Percentiles rank a stretch among this genome's conserved stretches.
These are phyloP conservation scores for Clarias fuscus DNA, from an alignment of 2,797 vertebrate genomes.

Conservation along the genomic window DNA sequence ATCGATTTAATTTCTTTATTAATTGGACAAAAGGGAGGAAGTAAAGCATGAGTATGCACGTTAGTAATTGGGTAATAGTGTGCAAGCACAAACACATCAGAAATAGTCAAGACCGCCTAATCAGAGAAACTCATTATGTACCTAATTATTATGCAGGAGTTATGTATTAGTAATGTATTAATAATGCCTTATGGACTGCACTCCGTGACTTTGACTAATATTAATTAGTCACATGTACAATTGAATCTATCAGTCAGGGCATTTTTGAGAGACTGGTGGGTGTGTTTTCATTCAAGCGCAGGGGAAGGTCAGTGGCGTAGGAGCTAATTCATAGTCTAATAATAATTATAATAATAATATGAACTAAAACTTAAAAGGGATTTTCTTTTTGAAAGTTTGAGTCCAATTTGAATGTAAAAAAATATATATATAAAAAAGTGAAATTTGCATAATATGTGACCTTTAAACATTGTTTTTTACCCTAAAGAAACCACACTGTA, in stretches of 20 bases:
- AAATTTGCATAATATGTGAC: too few relatives aligned
- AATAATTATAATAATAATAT: background rate
- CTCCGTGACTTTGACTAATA: background rate
- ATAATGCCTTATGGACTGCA: background rate
- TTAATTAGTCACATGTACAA: conserved; percentile 8
- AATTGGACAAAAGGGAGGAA: background rate
- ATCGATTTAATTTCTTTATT: conserved; percentile 18
- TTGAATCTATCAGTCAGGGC: background rate
- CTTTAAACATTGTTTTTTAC: too few relatives aligned
- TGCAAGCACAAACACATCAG: background rate
- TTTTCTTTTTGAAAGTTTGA: background rate
- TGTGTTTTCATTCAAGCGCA: background rate
- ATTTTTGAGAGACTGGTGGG: background rate
- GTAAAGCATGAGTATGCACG: background rate
- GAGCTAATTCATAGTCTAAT: background rate
- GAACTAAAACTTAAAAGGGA: background rate
- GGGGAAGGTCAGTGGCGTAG: background rate
- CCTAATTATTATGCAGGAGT: conserved; percentile 2
- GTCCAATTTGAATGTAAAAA: too few relatives aligned
- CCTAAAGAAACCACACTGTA: too few relatives aligned
- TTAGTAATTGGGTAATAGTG: background rate
- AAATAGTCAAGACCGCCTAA: background rate
- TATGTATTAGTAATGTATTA: conserved; percentile 21
- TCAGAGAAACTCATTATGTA: background rate
- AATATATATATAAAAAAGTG: too few relatives aligned